Conservation (phyloP, 2,888 invertebrate genomes). For the Liodrosophila aerea region DNA sequence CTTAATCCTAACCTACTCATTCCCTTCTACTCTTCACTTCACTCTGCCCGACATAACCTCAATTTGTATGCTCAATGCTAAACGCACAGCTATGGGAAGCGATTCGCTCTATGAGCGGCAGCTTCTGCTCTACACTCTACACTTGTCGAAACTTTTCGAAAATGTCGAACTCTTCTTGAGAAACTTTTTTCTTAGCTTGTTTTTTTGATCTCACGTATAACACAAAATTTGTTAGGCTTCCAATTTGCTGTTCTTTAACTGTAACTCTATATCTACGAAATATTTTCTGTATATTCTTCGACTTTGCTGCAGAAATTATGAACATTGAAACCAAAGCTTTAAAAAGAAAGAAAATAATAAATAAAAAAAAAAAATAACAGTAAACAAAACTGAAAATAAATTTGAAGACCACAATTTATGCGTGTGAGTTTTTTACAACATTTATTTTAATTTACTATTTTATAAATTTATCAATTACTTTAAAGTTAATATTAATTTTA, state of each 20-base stretch:
- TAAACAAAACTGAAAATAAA: slow-evolving; percentile 18
- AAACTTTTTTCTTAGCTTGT: slow-evolving; percentile 49
- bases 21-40: too few relatives aligned
- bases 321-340: slow-evolving; percentile 77
- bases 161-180: slow-evolving; percentile 14
- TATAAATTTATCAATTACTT: slow-evolving; percentile 31
- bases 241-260: slow-evolving; percentile 33
- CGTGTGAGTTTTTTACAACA: slow-evolving; percentile 46
- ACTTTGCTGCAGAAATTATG: slow-evolving; percentile 70
- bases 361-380: slow-evolving; percentile 16
- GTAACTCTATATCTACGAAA: slow-evolving; percentile 7
- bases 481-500: slow-evolving; percentile 39
- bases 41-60: too few relatives aligned
- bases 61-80: slow-evolving; percentile 49
- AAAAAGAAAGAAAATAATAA: slow-evolving; percentile 32
- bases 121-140: neutral
- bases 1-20: too few relatives aligned
- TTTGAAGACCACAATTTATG: slow-evolving; percentile 40
- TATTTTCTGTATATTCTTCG: slow-evolving; percentile 41
- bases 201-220: slow-evolving; percentile 69
- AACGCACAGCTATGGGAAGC: neutral
- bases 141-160: slow-evolving; percentile 10
- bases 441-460: slow-evolving; percentile 14
- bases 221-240: slow-evolving; percentile 61
- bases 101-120: too few relatives aligned